Evolutionary conservation across 2,797 vertebrate species (phyloP), one percentile per base, ranked within the genome.

Genomic region (Helicolenus hilgendorfi): DNA sequence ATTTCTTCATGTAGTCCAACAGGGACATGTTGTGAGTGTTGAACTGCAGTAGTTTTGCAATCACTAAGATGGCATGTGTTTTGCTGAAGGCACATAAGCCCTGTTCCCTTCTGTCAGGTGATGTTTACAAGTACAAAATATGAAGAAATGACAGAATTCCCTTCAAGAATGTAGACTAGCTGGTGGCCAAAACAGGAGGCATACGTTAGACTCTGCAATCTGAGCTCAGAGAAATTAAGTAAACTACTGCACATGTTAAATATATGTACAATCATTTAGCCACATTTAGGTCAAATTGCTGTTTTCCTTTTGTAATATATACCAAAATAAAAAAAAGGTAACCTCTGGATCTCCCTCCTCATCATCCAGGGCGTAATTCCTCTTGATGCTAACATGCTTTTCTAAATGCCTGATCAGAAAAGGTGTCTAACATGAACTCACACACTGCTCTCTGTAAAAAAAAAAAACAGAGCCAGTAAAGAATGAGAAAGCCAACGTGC

Each of bases 101-200:
- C 14, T 9, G 13, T 11, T 69, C 55, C 31, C 10, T 67, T 67
- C 22, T 41, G 72, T 94, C 89, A 81, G 83, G 77, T 92, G 87
- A 87, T 74, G 73, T 76, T 81, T 85, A 89, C 64, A 53, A 80
- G 67, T 18, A 82, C 7, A 78, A 83, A 82, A 88, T 59, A 74
- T 68, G 33, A 29, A 26, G 60, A 53, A 49, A 41, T 67, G 79
- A 62, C 18, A 14, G 24, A 7, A 45, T 63, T 69, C 65, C 10
- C 26, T 10, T 58, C 4, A 22, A 81, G 88, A 74, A 79, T 84
- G 49, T 77, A 20, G 71, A 18, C 3, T 58, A n/a, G 29, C 59
- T 27, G 22, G 27, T 64, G 69, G 53, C 24, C 13, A 20, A 36
- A 20, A 31, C 83, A 31, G 10, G 45, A 63, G 1, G 15, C 49